Evolutionary conservation across 1,140 invertebrate species (phyloP).

Genomic region (Plectus sambesii): DNA sequence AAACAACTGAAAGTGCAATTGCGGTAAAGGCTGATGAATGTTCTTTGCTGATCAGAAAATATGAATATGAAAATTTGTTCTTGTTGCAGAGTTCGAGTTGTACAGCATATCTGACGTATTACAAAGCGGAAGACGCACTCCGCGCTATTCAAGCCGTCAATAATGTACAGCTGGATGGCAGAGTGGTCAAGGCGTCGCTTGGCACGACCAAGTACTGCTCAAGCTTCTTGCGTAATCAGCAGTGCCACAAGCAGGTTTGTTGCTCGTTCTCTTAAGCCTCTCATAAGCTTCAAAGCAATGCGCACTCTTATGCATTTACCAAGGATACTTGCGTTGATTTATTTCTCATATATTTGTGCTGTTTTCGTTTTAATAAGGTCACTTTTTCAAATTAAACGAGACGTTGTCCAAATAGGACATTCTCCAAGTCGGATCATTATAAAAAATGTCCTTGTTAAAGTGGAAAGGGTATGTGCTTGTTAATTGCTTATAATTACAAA

Average conservation of each 20-base stretch:
- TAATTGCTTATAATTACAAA: no score
- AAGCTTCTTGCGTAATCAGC: constrained; percentile 93
- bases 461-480: no score
- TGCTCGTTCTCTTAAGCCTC: constrained; percentile 30
- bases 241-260: constrained; percentile 80
- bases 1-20: no score
- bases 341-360: no score
- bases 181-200: constrained; percentile 87
- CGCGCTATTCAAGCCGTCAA: constrained; percentile 91
- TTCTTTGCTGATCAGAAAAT: neutral
- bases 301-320: no score
- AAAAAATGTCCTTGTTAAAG: no score
- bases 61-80: neutral
- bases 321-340: no score
- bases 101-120: constrained; percentile 89
- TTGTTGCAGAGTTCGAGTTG: constrained; percentile 10
- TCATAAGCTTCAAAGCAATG: neutral
- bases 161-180: constrained; percentile 84
- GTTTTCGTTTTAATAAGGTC: no score
- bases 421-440: no score
- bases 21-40: no score
- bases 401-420: no score
- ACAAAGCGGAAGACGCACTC: constrained; percentile 79
- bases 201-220: constrained; percentile 99
- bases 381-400: no score